These are phyloP conservation scores for Chrysaora quinquecirrha DNA, from an alignment of 30 jellyfish, hydroid and myxozoan genomes.

Conservation along the genomic window DNA sequence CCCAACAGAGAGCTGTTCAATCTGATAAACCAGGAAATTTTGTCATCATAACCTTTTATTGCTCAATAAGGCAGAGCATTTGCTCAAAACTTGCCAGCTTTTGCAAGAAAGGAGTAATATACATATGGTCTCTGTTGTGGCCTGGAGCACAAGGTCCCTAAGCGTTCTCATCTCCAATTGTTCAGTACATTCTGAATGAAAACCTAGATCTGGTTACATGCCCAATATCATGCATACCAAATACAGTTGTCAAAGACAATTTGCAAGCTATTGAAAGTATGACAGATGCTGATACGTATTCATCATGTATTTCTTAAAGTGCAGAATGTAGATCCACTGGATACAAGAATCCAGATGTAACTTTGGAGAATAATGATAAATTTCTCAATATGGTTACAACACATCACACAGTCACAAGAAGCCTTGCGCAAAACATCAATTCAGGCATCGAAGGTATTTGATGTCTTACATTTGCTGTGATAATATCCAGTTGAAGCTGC, in stretches of 20 bases:
- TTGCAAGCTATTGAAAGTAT: constrained; percentile 4
- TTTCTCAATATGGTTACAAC: background rate
- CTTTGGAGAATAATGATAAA: constrained; percentile 5
- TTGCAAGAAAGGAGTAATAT: background rate
- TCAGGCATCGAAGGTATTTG: constrained; percentile 19
- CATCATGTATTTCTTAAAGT: background rate
- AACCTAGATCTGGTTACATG: too few species aligned
- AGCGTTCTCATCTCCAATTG: constrained; percentile 22
- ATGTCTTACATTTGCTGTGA: background rate
- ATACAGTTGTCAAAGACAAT: background rate
- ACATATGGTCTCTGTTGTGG: constrained; percentile 3
- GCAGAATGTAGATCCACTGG: background rate
- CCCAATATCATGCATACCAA: background rate
- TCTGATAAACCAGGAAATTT: background rate
- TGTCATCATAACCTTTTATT: background rate
- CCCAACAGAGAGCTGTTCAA: background rate
- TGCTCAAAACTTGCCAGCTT: background rate
- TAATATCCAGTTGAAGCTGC: constrained; percentile 14
- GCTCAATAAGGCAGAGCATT: background rate
- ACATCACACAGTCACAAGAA: constrained; percentile 14
- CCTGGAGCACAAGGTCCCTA: constrained; percentile 25
- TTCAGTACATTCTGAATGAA: background rate
- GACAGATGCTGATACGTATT: constrained; percentile 3
- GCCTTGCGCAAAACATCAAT: constrained; percentile 6
- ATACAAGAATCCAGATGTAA: background rate